Conservation (phyloP, 2,113 vertebrate species). For the Ammodytes marinus region DNA sequence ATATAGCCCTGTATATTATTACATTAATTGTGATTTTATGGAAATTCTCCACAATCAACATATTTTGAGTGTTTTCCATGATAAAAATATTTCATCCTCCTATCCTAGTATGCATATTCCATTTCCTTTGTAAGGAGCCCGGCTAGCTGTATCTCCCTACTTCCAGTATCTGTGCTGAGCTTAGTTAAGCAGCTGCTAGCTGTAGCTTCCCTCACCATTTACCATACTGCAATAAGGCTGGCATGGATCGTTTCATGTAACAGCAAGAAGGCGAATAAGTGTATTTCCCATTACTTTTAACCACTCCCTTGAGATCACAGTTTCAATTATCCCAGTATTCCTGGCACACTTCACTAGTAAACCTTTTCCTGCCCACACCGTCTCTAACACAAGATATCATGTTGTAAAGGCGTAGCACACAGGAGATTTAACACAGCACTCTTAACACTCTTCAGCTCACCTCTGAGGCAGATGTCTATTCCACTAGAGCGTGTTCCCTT, state of each 20-base stretch:
- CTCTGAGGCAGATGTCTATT: slow-evolving; percentile 34
- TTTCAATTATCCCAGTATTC: not conserved
- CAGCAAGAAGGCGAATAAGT: not conserved
- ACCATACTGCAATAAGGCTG: not conserved
- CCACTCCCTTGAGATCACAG: not conserved
- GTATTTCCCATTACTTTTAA: not conserved
- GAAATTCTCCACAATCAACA: no score
- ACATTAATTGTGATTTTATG: no score
- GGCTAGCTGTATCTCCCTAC: not conserved
- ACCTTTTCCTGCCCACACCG: not conserved
- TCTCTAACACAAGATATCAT: slow-evolving; percentile 1
- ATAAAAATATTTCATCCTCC: no score
- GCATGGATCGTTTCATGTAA: not conserved
- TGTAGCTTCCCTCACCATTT: not conserved
- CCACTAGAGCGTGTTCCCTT: slow-evolving; percentile 9
- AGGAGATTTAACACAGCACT: not conserved
- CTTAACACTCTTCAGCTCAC: slow-evolving; percentile 19
- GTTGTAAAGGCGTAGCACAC: slow-evolving; percentile 1
- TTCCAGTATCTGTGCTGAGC: not conserved
- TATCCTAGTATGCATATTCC: not conserved
- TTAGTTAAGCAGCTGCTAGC: not conserved
- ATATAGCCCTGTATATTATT: no score
- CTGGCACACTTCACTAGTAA: not conserved
- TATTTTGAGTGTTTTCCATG: no score
- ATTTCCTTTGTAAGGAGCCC: not conserved